phyloP scores from a whole-genome alignment of 64 coral and sea anemone species.

The Catalaphyllia jardinei region DNA sequence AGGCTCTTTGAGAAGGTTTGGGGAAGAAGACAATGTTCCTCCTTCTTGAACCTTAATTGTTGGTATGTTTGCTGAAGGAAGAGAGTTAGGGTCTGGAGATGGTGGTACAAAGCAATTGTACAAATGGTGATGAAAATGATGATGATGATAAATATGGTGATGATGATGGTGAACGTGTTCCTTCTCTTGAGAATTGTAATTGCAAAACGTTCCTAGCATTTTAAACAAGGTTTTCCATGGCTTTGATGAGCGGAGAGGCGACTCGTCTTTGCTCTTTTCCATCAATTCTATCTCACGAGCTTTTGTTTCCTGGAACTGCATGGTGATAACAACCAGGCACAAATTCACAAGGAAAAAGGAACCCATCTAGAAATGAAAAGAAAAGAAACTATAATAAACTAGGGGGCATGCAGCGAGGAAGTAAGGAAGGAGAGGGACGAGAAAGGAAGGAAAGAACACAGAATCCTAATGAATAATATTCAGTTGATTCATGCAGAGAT shows the following conservation, averaged over 20 bases:
- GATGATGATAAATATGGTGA: conserved; percentile 88
- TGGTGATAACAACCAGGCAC: conserved; percentile 95
- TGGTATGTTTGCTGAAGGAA: neutral
- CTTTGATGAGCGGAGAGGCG: neutral
- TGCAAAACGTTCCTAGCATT: neutral
- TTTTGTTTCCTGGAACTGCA: conserved; percentile 99
- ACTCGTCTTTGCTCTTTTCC: conserved; percentile 53
- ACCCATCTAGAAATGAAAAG: conserved; percentile 64
- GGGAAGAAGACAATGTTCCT: neutral
- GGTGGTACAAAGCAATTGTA: conserved; percentile 75
- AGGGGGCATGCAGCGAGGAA: neutral
- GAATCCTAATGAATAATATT: neutral
- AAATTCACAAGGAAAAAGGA: conserved; percentile 97
- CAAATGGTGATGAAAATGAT: conserved; percentile 90
- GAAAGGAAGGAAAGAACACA: neutral
- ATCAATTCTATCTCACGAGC: conserved; percentile 88
- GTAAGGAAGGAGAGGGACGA: neutral
- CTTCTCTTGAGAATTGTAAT: conserved; percentile 1
- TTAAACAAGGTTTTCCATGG: neutral
- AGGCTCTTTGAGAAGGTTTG: conserved; percentile 13
- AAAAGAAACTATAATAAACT: neutral
- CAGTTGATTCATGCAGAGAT: neutral
- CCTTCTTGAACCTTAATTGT: neutral
- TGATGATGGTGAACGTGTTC: conserved; percentile 80
- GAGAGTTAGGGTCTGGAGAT: conserved; percentile 37